Conservation (phyloP, 1,140 invertebrate species). For the Popillia japonica region DNA sequence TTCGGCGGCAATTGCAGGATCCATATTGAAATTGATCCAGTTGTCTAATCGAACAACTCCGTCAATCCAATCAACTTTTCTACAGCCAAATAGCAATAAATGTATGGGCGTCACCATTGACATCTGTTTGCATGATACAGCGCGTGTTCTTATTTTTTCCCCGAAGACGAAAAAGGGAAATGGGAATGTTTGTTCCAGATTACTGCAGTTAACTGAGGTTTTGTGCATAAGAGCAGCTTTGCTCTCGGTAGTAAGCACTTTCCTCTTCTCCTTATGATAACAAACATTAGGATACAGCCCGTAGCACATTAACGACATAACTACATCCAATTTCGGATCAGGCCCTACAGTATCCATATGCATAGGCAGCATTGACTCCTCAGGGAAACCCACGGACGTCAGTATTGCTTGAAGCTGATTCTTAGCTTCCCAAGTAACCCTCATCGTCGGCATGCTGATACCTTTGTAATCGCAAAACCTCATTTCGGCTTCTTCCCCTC, state of each 20-base stretch:
- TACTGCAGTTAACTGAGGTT: conserved; percentile 95
- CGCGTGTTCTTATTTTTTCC: conserved; percentile 95
- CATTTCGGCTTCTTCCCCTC: conserved; percentile 82
- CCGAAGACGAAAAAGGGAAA: conserved; percentile 98
- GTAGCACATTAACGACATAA: conserved; percentile 86
- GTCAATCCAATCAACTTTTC: conserved; percentile 85
- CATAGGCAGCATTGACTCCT: conserved; percentile 80
- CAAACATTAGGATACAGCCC: conserved; percentile 98
- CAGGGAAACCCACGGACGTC: conserved; percentile 84
- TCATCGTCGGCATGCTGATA: conserved; percentile 85
- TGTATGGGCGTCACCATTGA: conserved; percentile 96
- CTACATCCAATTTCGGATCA: conserved; percentile 84
- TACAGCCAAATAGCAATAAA: conserved; percentile 87
- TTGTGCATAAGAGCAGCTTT: conserved; percentile 95
- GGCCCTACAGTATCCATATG: conserved; percentile 78
- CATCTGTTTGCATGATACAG: conserved; percentile 97
- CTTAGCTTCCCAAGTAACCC: conserved; percentile 92
- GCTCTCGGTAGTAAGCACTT: conserved; percentile 93
- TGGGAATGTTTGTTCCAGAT: conserved; percentile 83
- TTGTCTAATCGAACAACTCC: conserved; percentile 82
- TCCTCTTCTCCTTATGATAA: conserved; percentile 93
- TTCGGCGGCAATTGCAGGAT: conserved; percentile 77
- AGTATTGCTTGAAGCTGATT: conserved; percentile 89
- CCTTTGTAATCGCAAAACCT: conserved; percentile 92
- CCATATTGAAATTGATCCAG: conserved; percentile 92